Base-by-base conservation (phyloP, 2,888 invertebrate species). In the Chrysolina haemoptera region DNA sequence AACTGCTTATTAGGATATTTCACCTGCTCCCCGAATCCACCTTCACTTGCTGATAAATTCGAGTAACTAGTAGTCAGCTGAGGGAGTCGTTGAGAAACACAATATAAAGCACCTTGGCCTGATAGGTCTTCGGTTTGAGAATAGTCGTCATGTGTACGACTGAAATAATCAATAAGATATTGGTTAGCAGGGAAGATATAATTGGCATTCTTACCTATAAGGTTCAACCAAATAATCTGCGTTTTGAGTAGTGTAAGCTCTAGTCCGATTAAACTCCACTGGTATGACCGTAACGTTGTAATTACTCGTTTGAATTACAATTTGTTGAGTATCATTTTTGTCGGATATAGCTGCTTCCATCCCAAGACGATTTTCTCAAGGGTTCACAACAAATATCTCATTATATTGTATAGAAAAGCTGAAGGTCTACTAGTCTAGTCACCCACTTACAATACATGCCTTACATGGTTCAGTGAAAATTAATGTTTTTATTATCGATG, bases 81-180 rank as follows among this genome's bases (percentile, higher is more conserved):
- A 0, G 91, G 90, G 53, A 92, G 85, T 35, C 92, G 86, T 83
- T 92, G 92, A 0, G 91, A 91, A 11, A 92, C 91, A 0, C 91
- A 91, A 81, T 92, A 92, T 20, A 92, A 72, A 63, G 83, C 80
- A 16, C 85, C 84, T 75, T 85, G 85, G 74, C 81, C 84, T 12
- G 84, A 77, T 14, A 84, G 69, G 14, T 86, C 85, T 72, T 84
- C 85, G 4, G 82, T 82, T 82, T 84, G 85, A 9, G 82, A 80
- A 72, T 84, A 86, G 70, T 85, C 85, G 74, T 86, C 85, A 70
- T 85, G 85, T 14, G 78, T 79, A 55, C 75, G 62, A 55, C 75
- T 73, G 11, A 50, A 75, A 76, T 63, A 65, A 68, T 41, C 16
- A 50, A 20, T 35, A 35, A 35, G 8, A 35, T 35, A 35, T 8